These are phyloP conservation scores for Octomys mimax DNA, from an alignment of 2,797 vertebrate species.

Conservation along the genomic window DNA sequence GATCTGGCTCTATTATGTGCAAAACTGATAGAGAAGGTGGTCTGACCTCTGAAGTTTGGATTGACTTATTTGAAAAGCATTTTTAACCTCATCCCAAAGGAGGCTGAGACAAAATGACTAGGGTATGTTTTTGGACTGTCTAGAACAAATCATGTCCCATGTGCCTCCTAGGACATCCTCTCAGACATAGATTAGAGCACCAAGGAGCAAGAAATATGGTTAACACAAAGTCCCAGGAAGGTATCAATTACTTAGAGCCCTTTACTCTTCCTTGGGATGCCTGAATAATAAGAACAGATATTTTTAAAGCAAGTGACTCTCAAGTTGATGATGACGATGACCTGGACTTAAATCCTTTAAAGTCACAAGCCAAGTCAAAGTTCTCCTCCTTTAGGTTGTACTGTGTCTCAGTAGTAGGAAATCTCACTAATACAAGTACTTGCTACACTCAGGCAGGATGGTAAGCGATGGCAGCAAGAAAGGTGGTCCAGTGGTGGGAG, in stretches of 20 bases:
- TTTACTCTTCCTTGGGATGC: background rate
- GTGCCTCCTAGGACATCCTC: background rate
- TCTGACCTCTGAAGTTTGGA: background rate
- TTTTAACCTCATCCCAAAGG: background rate
- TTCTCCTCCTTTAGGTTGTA: background rate
- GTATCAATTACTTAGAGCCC: background rate
- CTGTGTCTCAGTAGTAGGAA: background rate
- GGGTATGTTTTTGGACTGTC: background rate
- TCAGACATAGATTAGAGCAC: background rate
- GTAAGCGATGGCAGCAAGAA: background rate
- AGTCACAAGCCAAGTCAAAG: background rate
- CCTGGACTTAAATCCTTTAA: background rate
- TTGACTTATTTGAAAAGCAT: constrained; percentile 31
- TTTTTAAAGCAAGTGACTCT: background rate
- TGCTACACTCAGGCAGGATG: background rate
- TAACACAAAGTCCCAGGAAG: background rate
- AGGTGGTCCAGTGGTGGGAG: background rate
- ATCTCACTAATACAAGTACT: background rate
- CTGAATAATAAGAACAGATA: constrained; percentile 9
- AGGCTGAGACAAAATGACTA: background rate
- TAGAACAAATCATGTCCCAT: background rate
- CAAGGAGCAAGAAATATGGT: background rate
- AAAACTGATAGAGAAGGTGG: background rate
- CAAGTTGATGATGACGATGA: background rate
- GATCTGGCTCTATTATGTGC: background rate